Evolutionary conservation across 2,797 vertebrate genomes (phyloP), one percentile per base, ranked within the genome.

Genomic region (Psittacula derbiana): DNA sequence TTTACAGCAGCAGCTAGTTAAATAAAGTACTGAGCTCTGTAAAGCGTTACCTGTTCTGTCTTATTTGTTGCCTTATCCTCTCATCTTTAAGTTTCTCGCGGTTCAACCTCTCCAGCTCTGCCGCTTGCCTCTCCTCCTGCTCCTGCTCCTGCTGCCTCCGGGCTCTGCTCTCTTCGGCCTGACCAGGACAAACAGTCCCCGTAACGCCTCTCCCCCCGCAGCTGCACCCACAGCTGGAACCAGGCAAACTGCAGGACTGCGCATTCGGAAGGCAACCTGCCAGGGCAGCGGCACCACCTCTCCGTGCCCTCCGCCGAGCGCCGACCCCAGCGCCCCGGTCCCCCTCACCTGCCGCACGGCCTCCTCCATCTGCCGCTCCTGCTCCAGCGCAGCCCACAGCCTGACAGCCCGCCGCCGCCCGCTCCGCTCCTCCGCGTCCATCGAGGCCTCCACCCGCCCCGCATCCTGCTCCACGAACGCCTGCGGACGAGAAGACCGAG

Each of bases 41-140:
- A 64, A 28, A 41, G 46, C 31, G 6, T 52, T 97, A 99, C 99
- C 99, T 99, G 98, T 99, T 99, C 78, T 98, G 98, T 97, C 97
- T 98, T 24, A 99, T 96, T 94, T 98, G 97, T 85, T 99, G 99
- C 93, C 98, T 98, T 97, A 98, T 98, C 97, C 99, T 99, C 57
- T 99, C 98, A 19, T 99, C 98, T 73, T 96, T 98, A 8, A 98
- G 96, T 38, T 97, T 97, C 76, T 99, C 98, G 4, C 95, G 80
- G 65, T 97, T 97, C 92, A 99, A 97, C 89, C 98, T 98, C 4
- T 98, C 98, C 96, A 99, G 78, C 86, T 99, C 99, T 12, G 96
- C 94, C 7, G 99, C 98, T 95, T 99, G 96, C 72, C 97, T 98
- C 94, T 99, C 98, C 86, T 99, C 99, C 75, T 98, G 99, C 92